Evolutionary conservation across 2,113 vertebrate species (phyloP).

Genomic region (Semicossyphus pulcher): DNA sequence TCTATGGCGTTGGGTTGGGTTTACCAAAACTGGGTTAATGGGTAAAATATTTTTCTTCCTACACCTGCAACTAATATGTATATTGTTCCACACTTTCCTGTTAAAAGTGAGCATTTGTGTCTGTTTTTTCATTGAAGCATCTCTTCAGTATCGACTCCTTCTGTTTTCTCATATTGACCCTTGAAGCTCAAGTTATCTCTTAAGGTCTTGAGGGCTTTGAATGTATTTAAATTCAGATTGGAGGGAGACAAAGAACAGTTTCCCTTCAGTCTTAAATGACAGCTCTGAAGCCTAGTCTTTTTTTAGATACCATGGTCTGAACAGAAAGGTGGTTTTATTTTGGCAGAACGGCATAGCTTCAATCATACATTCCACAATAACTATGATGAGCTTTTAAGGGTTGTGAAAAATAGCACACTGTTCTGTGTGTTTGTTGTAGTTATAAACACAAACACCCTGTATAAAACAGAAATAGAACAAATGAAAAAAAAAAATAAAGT

Average conservation of each 20-base stretch:
- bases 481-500: neutral
- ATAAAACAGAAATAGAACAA: neutral
- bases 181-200: neutral
- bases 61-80: neutral
- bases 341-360: neutral
- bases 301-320: neutral
- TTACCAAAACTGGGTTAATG: constrained; percentile 19
- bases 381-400: neutral
- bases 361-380: neutral
- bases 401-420: neutral
- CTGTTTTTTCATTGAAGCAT: too few relatives aligned
- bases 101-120: too few relatives aligned
- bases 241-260: neutral
- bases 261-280: neutral
- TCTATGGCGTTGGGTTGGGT: neutral
- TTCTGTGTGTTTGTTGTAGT: neutral
- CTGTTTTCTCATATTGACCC: neutral
- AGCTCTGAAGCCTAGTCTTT: neutral
- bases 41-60: neutral
- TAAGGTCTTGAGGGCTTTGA: neutral
- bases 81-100: neutral
- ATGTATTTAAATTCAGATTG: neutral
- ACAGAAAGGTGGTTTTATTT: neutral
- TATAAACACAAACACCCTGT: neutral
- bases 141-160: too few relatives aligned